phyloP scores from a whole-genome alignment of 2,888 invertebrate species.

The Erebia ligea region DNA sequence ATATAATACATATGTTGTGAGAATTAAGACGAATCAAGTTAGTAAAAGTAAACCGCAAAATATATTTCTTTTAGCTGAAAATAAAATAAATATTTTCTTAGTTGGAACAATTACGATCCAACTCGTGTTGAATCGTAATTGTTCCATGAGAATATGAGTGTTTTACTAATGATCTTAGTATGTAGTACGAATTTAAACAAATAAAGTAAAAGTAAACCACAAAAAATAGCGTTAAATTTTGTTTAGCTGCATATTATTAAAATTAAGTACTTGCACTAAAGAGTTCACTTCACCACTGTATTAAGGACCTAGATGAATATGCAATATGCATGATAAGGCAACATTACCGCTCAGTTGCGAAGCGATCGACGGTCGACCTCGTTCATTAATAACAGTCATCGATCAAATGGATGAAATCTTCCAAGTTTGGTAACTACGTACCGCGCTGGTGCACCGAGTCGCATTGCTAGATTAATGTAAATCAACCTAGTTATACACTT shows the following conservation, averaged over 20 bases:
- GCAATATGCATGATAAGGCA: constrained; percentile 27
- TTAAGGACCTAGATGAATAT: constrained; percentile 1
- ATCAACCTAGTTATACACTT: background rate
- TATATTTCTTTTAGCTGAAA: no score
- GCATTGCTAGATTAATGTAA: constrained; percentile 17
- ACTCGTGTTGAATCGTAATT: no score
- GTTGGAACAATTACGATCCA: no score
- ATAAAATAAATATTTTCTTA: no score
- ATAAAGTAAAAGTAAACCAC: no score
- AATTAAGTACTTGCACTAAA: background rate
- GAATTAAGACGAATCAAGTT: no score
- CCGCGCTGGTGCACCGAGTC: constrained; percentile 22
- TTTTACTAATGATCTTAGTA: no score
- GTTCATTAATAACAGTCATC: constrained; percentile 34
- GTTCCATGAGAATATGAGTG: no score
- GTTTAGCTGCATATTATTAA: background rate
- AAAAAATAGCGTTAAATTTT: background rate
- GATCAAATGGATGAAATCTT: constrained; percentile 37
- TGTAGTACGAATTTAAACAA: no score
- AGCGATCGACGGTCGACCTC: constrained; percentile 29
- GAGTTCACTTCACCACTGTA: constrained; percentile 1
- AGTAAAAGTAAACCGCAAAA: no score
- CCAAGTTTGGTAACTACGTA: constrained; percentile 32
- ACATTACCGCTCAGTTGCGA: constrained; percentile 28
- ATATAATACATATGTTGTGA: no score